These are phyloP conservation scores for Etia nguti DNA, from an alignment of 2,113 vertebrate genomes.

Conservation along the genomic window DNA sequence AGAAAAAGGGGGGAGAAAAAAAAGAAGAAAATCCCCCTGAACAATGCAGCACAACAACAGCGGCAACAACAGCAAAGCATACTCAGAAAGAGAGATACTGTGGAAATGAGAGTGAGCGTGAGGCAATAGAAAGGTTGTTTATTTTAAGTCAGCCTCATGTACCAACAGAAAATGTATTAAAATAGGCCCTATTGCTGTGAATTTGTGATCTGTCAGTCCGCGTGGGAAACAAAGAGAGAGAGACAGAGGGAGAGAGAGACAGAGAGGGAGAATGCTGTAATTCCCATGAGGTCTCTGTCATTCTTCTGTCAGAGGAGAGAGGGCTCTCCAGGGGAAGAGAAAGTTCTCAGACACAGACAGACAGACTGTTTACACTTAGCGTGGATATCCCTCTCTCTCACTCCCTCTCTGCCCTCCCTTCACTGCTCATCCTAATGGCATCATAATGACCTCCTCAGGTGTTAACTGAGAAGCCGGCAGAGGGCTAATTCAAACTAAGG, in stretches of 20 bases:
- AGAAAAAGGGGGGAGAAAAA: conserved; percentile 16
- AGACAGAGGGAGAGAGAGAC: background rate
- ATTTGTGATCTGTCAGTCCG: conserved; percentile 64
- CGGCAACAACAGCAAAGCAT: conserved; percentile 35
- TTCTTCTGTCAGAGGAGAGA: conserved; percentile 58
- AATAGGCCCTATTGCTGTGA: conserved; percentile 66
- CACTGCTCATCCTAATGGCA: conserved; percentile 41
- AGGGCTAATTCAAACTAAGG: conserved; percentile 61
- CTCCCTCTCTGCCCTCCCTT: conserved; percentile 7
- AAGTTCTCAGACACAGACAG: conserved; percentile 55
- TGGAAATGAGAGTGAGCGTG: conserved; percentile 46
- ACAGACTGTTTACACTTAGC: conserved; percentile 57
- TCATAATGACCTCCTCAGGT: conserved; percentile 71
- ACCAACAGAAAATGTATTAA: conserved; percentile 64
- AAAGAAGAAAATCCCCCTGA: conserved; percentile 55
- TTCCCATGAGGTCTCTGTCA: conserved; percentile 62
- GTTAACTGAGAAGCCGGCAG: conserved; percentile 53
- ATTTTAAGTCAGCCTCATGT: conserved; percentile 68
- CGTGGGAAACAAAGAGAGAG: conserved; percentile 47
- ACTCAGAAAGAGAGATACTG: conserved; percentile 31
- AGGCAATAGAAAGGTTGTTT: conserved; percentile 67
- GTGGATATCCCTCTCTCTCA: conserved; percentile 17
- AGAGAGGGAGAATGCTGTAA: conserved; percentile 36
- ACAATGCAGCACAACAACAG: conserved; percentile 65
- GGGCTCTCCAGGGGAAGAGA: conserved; percentile 50